Evolutionary conservation across 1,140 invertebrate genomes (phyloP).

Genomic region (Macrobrachium rosenbergii): DNA sequence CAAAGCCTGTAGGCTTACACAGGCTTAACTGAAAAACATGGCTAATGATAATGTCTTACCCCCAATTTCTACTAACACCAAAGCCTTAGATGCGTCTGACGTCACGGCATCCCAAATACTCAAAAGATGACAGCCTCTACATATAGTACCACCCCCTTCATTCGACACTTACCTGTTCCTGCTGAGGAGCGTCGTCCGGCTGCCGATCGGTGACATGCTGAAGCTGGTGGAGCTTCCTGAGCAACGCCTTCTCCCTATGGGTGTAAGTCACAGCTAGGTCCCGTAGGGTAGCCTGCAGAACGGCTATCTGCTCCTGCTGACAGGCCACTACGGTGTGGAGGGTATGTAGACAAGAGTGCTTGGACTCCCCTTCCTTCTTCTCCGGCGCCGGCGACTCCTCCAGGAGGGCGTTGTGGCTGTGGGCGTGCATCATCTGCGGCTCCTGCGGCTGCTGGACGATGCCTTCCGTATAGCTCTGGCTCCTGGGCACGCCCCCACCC

Average conservation of each 20-base stretch:
- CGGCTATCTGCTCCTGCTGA: slow-evolving; percentile 57
- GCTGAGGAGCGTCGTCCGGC: neutral
- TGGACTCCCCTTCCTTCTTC: neutral
- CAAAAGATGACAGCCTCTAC: too few relatives aligned
- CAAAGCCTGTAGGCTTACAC: too few relatives aligned
- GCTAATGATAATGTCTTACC: too few relatives aligned
- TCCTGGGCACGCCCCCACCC: slow-evolving; percentile 28
- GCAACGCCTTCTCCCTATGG: slow-evolving; percentile 32
- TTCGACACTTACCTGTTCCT: slow-evolving; percentile 9
- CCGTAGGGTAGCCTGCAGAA: slow-evolving; percentile 43
- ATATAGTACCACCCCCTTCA: neutral
- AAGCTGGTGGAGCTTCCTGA: slow-evolving; percentile 28
- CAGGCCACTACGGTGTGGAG: slow-evolving; percentile 57
- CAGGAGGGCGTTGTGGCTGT: slow-evolving; percentile 53
- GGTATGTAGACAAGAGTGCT: slow-evolving; percentile 47
- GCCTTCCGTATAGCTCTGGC: slow-evolving; percentile 57
- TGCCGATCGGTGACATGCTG: neutral
- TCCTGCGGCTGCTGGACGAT: slow-evolving; percentile 32
- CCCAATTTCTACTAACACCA: too few relatives aligned
- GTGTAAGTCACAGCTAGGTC: slow-evolving; percentile 55
- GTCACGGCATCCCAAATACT: too few relatives aligned
- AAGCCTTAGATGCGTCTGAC: too few relatives aligned
- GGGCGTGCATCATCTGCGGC: slow-evolving; percentile 35
- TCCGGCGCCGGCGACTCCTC: slow-evolving; percentile 15
- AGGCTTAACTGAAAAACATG: too few relatives aligned